These are phyloP conservation scores for Penelope pileata DNA, from an alignment of 2,113 vertebrate genomes.

Conservation along the genomic window DNA sequence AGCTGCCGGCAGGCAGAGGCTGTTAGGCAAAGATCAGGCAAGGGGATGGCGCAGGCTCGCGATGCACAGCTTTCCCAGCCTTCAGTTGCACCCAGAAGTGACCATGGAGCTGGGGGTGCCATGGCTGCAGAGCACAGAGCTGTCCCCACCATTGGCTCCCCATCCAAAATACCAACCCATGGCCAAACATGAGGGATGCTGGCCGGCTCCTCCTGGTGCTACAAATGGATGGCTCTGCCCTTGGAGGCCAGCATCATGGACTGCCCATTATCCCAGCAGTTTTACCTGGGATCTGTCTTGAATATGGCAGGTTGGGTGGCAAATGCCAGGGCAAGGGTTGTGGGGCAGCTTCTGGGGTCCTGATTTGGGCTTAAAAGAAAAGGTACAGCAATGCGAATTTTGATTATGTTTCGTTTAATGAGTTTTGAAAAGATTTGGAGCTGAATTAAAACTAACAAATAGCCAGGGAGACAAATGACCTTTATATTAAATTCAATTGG, in stretches of 20 bases:
- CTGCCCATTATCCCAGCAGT: not conserved
- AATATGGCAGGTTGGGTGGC: not conserved
- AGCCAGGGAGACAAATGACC: conserved; percentile 67
- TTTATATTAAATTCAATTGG: conserved; percentile 75
- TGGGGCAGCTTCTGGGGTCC: not conserved
- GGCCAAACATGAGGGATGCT: not conserved
- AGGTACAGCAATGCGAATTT: conserved; percentile 64
- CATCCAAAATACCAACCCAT: not conserved
- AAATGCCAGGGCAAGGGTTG: not conserved
- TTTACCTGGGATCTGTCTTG: not conserved
- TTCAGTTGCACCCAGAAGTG: not conserved
- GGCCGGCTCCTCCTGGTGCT: not conserved
- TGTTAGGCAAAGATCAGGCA: not conserved
- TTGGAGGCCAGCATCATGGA: not conserved
- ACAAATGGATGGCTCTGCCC: not conserved
- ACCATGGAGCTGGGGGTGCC: fast-evolving
- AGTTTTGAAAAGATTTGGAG: conserved; percentile 75
- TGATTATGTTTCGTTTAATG: conserved; percentile 74
- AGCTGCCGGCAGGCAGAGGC: not conserved
- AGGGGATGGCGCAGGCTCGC: not conserved
- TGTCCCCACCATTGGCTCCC: not conserved
- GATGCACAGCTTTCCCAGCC: not conserved
- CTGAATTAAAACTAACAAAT: conserved; percentile 73
- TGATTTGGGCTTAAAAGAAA: conserved; percentile 7
- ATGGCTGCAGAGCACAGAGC: not conserved